Base-by-base conservation (phyloP, 2,797 vertebrate species). In the Macropodus opercularis region DNA sequence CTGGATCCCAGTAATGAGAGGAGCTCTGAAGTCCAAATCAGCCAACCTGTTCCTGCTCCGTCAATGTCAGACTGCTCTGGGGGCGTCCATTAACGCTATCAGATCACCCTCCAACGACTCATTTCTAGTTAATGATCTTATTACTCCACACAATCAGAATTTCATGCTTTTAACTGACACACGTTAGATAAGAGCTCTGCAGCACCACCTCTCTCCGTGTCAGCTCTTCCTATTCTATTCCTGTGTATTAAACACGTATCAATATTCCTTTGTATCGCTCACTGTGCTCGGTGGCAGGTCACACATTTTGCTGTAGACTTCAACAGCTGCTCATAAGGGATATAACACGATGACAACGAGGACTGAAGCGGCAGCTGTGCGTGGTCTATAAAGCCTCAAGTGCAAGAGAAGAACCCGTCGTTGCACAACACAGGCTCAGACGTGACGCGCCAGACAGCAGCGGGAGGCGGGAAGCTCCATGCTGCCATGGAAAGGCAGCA, bases 101-200 rank as follows among this genome's bases (percentile, higher is more conserved):
- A 77, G 49, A 63, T 63, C 26, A 19, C 42, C 51, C 50, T 64
- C 51, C 27, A 69, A 66, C 40, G 40, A 77, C 43, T 72, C 22
- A 69, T 66, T 71, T 83, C 71, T 41, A 46, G 39, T 62, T 69
- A 77, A 75, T 79, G 39, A 77, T 48, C 26, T 50, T 55, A 66
- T 72, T 59, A 63, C 40, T 55, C 14, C n/a, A 32, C 42, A 40
- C 58, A 34, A 43, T 69, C 56, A 61, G 42, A 54, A 69, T 80
- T 63, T 56, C 23, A 42, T 59, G 54, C 52, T 65, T 68, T 70
- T 52, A 47, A 68, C 60, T 47, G 38, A 66, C 49, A 59, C 29
- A 5, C 18, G 44, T 63, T 19, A 54, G 60, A 69, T 66, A 60
- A 34, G 38, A 54, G 54, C 35, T 5, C 27, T 0, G 2, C 35